Percentiles rank a stretch among this genome's conserved stretches.
phyloP scores from a whole-genome alignment of 2,113 vertebrate species.

The Lasiurus borealis region DNA sequence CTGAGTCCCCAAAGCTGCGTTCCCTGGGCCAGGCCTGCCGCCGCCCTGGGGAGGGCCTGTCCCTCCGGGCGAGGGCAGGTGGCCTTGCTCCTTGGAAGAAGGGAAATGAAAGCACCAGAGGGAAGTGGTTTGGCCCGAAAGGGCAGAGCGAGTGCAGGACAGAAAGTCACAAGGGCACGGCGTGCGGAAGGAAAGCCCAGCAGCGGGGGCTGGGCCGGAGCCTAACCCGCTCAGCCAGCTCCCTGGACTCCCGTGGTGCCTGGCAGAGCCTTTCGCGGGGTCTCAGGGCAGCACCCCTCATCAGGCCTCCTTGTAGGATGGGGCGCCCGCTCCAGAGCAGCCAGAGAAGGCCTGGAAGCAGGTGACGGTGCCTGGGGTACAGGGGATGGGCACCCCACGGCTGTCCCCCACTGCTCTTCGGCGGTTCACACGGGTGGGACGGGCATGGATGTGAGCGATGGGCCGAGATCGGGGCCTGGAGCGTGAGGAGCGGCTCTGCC shows the following conservation, averaged over 20 bases:
- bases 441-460: not conserved
- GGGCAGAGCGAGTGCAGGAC: not conserved
- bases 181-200: fast-evolving
- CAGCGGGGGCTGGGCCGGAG: not conserved
- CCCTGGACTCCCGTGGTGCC: too few relatives aligned
- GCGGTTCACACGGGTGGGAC: not conserved
- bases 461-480: too few relatives aligned
- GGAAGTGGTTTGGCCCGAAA: not conserved
- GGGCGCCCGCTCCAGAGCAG: not conserved
- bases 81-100: not conserved
- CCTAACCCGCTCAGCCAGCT: not conserved
- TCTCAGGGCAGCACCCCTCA: not conserved
- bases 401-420: not conserved
- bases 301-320: not conserved
- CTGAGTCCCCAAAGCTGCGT: fast-evolving
- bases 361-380: not conserved
- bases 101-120: not conserved
- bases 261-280: fast-evolving
- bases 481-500: not conserved
- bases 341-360: not conserved
- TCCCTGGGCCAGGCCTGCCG: not conserved
- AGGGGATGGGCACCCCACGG: too few relatives aligned
- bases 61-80: not conserved
- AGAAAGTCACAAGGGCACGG: not conserved
- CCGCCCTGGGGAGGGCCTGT: not conserved